Base-by-base conservation (phyloP, 2,888 invertebrate genomes). In the Eupithecia dodoneata region DNA sequence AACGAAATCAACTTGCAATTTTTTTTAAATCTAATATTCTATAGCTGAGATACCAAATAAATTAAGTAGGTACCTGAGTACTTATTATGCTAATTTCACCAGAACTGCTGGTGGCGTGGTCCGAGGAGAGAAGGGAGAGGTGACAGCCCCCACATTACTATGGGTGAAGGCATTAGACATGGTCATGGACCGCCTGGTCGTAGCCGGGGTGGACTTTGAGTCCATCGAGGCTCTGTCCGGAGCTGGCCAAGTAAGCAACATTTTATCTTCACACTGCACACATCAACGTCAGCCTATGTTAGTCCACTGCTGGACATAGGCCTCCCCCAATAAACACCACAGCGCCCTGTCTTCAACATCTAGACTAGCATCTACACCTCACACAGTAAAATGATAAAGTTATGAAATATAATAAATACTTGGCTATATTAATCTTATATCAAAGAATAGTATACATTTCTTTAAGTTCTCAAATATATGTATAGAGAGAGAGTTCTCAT, bases 151-250 rank as follows among this genome's bases (percentile, higher is more conserved):
- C 1, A 97, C 98, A 0, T 94, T 98, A 45, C 97, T 99, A 97
- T 99, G 99, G 99, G 97, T 99, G 9, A 99, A 99, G 93, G 99
- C 99, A 0, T 89, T 99, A 69, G 99, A 99, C 88, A 97, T 99
- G 95, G 96, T 99, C 3, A 95, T 99, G 93, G 98, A 98, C 89
- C 96, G 97, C 79, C 95, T 99, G 52, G 96, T 97, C 52, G 96
- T 97, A 3, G 96, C 96, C 73, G 98, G 98, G 10, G 97, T 98
- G 0, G 98, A 98, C 90, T 98, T 99, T 86, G 96, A 97, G 41
- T 96, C 96, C 81, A 97, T 99, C n/a, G 96, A 95, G 0, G 98
- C 98, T 0, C 93, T 99, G 76, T 98, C 98, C 15, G 99, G 99
- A 0, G 97, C 98, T 80, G 99, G 97, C 4, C 99, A 99, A 97